Evolutionary conservation across 2,888 invertebrate species (phyloP).

Genomic region (Chaetoderma sp.): DNA sequence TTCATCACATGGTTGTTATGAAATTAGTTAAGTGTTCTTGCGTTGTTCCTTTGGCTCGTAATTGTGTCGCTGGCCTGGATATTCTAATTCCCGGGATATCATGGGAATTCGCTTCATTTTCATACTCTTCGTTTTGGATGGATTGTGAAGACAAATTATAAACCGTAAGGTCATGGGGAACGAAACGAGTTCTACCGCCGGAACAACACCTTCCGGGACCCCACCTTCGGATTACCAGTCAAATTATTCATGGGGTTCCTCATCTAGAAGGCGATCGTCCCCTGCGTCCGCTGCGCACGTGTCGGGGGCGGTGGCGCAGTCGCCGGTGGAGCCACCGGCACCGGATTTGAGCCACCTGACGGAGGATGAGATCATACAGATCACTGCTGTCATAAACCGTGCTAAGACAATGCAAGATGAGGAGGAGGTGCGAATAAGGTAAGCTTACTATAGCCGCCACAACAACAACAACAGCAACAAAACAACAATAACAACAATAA

Average conservation of each 20-base stretch:
- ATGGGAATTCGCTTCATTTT: too few species aligned
- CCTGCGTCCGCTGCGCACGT: constrained; percentile 55
- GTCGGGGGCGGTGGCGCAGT: constrained; percentile 62
- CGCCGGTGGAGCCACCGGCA: constrained; percentile 69
- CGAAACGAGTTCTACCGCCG: constrained; percentile 1
- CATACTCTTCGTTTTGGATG: too few species aligned
- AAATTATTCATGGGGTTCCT: constrained; percentile 51
- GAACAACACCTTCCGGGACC: constrained; percentile 14
- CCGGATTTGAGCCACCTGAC: constrained; percentile 75
- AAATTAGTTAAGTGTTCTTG: too few species aligned
- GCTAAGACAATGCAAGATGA: constrained; percentile 71
- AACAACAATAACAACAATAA: too few species aligned
- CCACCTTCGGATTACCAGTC: constrained; percentile 57
- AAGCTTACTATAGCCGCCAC: too few species aligned
- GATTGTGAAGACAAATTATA: too few species aligned
- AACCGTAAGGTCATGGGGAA: constrained; percentile 14
- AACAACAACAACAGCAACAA: too few species aligned
- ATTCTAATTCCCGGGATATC: too few species aligned
- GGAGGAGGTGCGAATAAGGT: constrained; percentile 62
- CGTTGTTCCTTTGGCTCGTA: too few species aligned
- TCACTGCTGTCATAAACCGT: constrained; percentile 76
- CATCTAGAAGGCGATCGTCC: constrained; percentile 52
- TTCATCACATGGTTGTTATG: too few species aligned
- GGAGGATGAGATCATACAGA: constrained; percentile 75
- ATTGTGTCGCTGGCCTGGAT: too few species aligned